A percentile compares a stretch with the other conserved stretches of the same genome.
phyloP scores from a whole-genome alignment of 2,888 invertebrate species.

The Salpingus planirostris region DNA sequence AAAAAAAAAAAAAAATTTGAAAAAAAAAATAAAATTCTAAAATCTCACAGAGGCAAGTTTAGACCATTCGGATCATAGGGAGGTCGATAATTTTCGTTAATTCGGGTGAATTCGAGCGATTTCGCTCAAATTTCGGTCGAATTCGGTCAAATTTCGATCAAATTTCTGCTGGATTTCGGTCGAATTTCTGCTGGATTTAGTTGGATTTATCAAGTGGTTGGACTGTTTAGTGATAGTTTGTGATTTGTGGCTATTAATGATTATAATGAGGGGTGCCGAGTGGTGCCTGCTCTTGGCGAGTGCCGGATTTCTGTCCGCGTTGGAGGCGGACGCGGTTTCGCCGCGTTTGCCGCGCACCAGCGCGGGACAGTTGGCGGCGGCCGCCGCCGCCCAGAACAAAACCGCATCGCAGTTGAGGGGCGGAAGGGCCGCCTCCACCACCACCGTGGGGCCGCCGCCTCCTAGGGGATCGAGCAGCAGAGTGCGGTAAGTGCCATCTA shows the following conservation, averaged over 20 bases:
- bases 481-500: slow-evolving; percentile 25
- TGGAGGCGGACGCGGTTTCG: slow-evolving; percentile 29
- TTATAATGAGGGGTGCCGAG: slow-evolving; percentile 31
- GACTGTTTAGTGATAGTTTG: too few species aligned
- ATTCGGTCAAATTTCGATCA: too few species aligned
- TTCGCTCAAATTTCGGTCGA: too few species aligned
- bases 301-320: slow-evolving; percentile 21
- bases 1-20: too few species aligned
- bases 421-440: slow-evolving; percentile 16
- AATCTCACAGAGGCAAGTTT: not conserved
- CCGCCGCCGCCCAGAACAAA: slow-evolving; percentile 39
- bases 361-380: slow-evolving; percentile 46
- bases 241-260: slow-evolving; percentile 11
- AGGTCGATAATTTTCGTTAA: too few species aligned
- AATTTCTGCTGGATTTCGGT: too few species aligned
- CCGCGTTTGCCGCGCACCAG: slow-evolving; percentile 51
- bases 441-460: slow-evolving; percentile 31
- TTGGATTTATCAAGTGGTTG: too few species aligned
- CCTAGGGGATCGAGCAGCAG: slow-evolving; percentile 31
- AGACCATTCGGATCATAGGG: too few species aligned
- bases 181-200: too few species aligned
- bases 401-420: slow-evolving; percentile 34
- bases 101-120: too few species aligned
- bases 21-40: too few species aligned
- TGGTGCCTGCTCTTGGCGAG: slow-evolving; percentile 32